Evolutionary conservation across 2,888 invertebrate genomes (phyloP), one percentile per base, ranked within the genome.

Genomic region (Dioctria linearis): DNA sequence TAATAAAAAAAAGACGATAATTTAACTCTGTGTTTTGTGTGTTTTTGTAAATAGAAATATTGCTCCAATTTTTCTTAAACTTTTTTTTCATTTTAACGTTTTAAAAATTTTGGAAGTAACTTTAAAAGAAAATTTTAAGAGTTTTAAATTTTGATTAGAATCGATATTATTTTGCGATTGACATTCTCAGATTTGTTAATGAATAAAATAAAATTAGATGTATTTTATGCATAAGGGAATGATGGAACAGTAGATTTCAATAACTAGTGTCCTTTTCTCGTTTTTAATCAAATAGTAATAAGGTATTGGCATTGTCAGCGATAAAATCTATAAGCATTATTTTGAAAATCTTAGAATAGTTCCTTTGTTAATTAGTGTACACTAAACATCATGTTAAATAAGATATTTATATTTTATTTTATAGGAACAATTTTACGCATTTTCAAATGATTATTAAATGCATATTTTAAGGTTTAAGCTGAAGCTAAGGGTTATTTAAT

Each of bases 241-340:
- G 43, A 57, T 67, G 49, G 43, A 71, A 54, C 25, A 57, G 73
- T 73, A 73, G 73, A 73, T 73, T 73, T 73, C 73, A 73, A 25
- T 25, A 25, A 25, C 57, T 73, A 73, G 73, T 73, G 37, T 73
- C 57, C 42, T 73, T 57, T 9, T 67, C 3, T 43, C 40, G 9
- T 73, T 73, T 4, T 57, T 73, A 9, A 73, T 73, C 73, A 73
- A 73, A 73, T 73, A 73, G 73, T 73, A 61, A 61, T 61, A 11
- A 51, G 8, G 51, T 61, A 71, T 9, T 40, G 9, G 59, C n/a
- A 11, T 25, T 67, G 46, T 51, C 49, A 69, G 37, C 37, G 51
- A 80, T 86, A 84, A 86, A 86, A 85, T 78, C 78, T 78, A 78
- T 49, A 78, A 78, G 78, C 78, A 37, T 59, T 73, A 9, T 54